These are phyloP conservation scores for Euleptes europaea DNA, from an alignment of 2,113 vertebrate species.

Conservation along the genomic window DNA sequence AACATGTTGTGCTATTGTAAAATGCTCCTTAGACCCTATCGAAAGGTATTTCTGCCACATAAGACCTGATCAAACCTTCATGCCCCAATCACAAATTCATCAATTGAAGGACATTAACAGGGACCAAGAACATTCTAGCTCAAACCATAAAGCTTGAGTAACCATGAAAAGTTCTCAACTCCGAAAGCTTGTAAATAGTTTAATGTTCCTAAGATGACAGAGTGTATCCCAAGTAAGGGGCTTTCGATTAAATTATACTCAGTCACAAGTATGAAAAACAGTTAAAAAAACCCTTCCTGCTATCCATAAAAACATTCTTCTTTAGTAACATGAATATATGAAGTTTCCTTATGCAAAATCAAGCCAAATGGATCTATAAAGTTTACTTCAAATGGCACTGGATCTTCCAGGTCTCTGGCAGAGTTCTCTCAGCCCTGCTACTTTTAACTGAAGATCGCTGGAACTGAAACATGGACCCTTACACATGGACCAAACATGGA, in stretches of 20 bases:
- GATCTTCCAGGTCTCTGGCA: background rate
- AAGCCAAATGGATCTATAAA: background rate
- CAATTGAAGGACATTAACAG: conserved; percentile 28
- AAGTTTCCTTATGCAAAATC: background rate
- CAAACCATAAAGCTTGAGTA: conserved; percentile 37
- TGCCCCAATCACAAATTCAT: too few relatives aligned
- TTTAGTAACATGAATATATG: background rate
- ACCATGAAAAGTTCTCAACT: conserved; percentile 31
- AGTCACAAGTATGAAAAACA: conserved; percentile 35
- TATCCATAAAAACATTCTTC: conserved; percentile 21
- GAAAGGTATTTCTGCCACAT: too few relatives aligned
- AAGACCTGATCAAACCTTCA: too few relatives aligned
- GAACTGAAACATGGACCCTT: background rate
- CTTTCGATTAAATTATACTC: conserved; percentile 50
- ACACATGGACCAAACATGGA: too few relatives aligned
- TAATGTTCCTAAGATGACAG: conserved; percentile 45
- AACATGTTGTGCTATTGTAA: too few relatives aligned
- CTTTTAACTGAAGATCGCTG: background rate
- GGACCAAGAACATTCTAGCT: conserved; percentile 40
- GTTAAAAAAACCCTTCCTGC: background rate
- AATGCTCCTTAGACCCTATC: too few relatives aligned
- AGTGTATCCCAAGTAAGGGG: conserved; percentile 38
- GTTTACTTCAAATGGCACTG: background rate
- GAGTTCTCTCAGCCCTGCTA: too few relatives aligned
- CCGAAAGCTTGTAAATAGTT: conserved; percentile 63